These are phyloP conservation scores for Leguminivora glycinivorella DNA, from an alignment of 1,140 invertebrate genomes.

Conservation along the genomic window DNA sequence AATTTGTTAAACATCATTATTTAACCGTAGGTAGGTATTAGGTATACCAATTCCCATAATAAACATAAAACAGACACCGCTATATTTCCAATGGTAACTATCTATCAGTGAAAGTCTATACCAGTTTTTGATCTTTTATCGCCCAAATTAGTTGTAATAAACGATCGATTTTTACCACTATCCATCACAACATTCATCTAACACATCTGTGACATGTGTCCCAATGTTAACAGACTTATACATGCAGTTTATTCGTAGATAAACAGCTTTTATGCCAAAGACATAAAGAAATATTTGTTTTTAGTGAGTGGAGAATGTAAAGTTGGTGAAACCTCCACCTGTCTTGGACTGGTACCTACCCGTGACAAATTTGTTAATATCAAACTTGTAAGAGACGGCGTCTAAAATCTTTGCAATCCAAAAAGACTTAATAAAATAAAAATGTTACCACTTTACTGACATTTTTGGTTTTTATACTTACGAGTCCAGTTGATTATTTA, in stretches of 20 bases:
- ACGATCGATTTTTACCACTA: constrained; percentile 25
- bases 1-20: neutral
- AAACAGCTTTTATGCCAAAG: neutral
- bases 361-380: constrained; percentile 32
- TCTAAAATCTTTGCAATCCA: neutral
- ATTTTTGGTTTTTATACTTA: neutral
- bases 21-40: too few species aligned
- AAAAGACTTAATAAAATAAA: neutral
- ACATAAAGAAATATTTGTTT: neutral
- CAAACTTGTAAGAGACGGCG: constrained; percentile 25
- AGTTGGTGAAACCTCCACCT: constrained; percentile 15
- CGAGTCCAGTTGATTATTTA: neutral
- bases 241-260: neutral
- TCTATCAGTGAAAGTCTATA: constrained; percentile 24
- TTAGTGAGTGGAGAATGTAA: neutral
- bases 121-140: constrained; percentile 16
- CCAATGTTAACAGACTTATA: constrained; percentile 4
- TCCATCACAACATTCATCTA: constrained; percentile 19
- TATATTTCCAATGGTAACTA: constrained; percentile 7
- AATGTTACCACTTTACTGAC: neutral
- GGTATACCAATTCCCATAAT: neutral
- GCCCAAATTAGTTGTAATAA: constrained; percentile 25
- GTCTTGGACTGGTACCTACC: constrained; percentile 23
- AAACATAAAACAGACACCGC: constrained; percentile 3
- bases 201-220: constrained; percentile 22